A percentile compares a stretch with the other conserved stretches of the same genome.
These are phyloP conservation scores for Meta bourneti DNA, from an alignment of 2,888 invertebrate genomes.

Conservation along the genomic window DNA sequence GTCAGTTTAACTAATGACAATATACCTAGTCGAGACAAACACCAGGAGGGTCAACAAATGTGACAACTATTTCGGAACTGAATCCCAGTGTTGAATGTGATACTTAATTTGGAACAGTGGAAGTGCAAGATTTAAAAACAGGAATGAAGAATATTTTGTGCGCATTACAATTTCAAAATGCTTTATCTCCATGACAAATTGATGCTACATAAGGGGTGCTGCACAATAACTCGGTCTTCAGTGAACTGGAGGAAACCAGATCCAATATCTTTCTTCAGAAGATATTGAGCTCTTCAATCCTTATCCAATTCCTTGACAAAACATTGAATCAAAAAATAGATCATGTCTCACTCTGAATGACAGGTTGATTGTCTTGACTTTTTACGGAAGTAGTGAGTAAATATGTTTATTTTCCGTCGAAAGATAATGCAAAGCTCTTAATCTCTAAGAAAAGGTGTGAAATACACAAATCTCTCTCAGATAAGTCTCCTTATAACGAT, in stretches of 20 bases:
- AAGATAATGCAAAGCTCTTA: too few species aligned
- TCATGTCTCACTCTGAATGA: not conserved
- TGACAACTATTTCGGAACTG: too few species aligned
- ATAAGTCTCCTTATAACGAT: too few species aligned
- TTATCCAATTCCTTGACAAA: not conserved
- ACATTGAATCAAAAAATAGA: not conserved
- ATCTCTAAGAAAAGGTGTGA: too few species aligned
- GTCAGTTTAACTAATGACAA: too few species aligned
- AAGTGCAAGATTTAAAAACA: too few species aligned
- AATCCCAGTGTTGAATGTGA: too few species aligned
- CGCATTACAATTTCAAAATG: not conserved
- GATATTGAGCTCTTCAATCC: not conserved
- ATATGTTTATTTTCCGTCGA: too few species aligned
- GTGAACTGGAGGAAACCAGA: not conserved
- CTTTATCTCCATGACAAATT: not conserved
- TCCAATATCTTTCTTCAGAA: not conserved
- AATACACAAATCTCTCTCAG: too few species aligned
- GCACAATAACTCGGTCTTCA: not conserved
- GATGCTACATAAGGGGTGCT: not conserved
- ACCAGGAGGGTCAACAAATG: too few species aligned
- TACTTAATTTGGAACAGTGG: too few species aligned
- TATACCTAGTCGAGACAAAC: too few species aligned
- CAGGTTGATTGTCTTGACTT: not conserved
- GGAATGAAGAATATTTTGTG: not conserved
- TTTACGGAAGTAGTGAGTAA: not conserved